Evolutionary conservation across 1,140 invertebrate species (phyloP), one percentile per base, ranked within the genome.

Genomic region (Atta texana): DNA sequence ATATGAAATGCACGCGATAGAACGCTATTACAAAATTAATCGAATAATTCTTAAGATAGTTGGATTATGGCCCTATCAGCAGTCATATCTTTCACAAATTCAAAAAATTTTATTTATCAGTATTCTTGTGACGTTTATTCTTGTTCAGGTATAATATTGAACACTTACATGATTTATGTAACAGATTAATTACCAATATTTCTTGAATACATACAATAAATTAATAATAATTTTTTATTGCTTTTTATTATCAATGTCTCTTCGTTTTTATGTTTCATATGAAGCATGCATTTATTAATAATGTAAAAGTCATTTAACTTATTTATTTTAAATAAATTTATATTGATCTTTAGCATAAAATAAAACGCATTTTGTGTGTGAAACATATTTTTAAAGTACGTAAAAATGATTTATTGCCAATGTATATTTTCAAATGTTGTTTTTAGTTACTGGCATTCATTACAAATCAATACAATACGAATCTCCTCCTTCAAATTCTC

Each of bases 41-140:
- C 28, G 28, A 21, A 16, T 77, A 28, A 2, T 88, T 24, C 64
- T 89, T 10, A 59, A 28, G 10, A 4, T 6, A 0, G 12, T 89
- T 10, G 78, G 86, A 5, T 61, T 84, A 18, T 88, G 72, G 76
- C 85, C 85, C 1, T 87, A 68, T 69, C 53, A 87, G 7, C 49
- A 82, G 2, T n/a, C 61, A 14, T 51, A 51, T 57, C 5, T 86
- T 0, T 6, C n/a, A 1, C n/a, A 49, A 24, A n/a, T 80, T 24
- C 57, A 69, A 24, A 44, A 61, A 21, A 12, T 59, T 0, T n/a
- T 86, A 2, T 69, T 49, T 80, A 2, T 69, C 16, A 31, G 18
- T 34, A 59, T 61, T 80, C 55, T 80, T 34, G 28, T n/a, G 0
- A 69, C 75, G 24, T 68, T 66, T 68, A 69, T 63, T 3, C 0